Conservation (phyloP, 2,888 invertebrate genomes). For the Drosophila anomalata region DNA sequence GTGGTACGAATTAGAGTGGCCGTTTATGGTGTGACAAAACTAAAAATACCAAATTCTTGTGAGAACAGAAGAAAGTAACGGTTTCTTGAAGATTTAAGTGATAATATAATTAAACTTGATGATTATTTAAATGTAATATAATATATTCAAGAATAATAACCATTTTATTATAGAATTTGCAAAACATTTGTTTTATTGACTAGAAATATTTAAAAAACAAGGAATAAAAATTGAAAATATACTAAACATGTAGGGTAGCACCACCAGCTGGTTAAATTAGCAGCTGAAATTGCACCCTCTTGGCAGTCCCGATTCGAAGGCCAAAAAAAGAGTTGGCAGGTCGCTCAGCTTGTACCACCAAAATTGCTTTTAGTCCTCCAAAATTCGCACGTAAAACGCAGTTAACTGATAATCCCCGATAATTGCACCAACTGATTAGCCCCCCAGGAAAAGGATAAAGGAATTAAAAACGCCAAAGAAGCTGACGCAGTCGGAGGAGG, state of each 20-base stretch:
- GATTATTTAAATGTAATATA: too few species aligned
- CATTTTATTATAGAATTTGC: too few species aligned
- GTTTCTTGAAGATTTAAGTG: not conserved
- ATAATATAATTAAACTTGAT: too few species aligned
- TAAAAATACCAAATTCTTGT: not conserved
- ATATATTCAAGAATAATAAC: too few species aligned
- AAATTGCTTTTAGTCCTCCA: slow-evolving; percentile 27
- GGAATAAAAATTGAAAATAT: not conserved
- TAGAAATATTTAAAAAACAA: not conserved
- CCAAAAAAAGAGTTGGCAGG: slow-evolving; percentile 14
- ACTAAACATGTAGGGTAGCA: not conserved
- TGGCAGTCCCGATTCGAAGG: slow-evolving; percentile 3
- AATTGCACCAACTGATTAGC: not conserved
- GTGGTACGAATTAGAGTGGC: not conserved
- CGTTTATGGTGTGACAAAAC: not conserved
- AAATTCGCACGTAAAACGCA: slow-evolving; percentile 68
- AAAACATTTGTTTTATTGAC: too few species aligned
- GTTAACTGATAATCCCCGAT: slow-evolving; percentile 49
- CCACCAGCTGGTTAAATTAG: not conserved
- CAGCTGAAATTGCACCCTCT: not conserved
- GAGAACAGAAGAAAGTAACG: not conserved
- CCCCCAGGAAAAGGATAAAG: not conserved
- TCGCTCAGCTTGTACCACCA: slow-evolving; percentile 36
- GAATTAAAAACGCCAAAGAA: not conserved
- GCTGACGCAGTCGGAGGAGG: slow-evolving; percentile 8